Percentiles rank a stretch among this genome's conserved stretches.
These are phyloP conservation scores for Nasonia giraulti DNA, from an alignment of 1,140 invertebrate genomes.

Conservation along the genomic window DNA sequence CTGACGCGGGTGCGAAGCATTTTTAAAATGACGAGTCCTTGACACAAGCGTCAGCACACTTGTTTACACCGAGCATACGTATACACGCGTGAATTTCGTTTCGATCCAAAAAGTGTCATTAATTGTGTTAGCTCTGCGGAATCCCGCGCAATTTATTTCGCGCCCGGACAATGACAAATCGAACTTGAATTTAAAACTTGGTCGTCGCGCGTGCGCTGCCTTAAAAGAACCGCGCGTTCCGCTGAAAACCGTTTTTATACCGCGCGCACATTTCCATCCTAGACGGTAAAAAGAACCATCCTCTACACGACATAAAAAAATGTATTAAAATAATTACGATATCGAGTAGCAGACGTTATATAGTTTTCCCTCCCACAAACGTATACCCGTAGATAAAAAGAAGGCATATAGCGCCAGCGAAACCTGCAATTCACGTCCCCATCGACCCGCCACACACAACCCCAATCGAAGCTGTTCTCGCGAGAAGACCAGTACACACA, in stretches of 20 bases:
- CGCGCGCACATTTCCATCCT: not conserved
- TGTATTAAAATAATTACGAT: not conserved
- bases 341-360: not conserved
- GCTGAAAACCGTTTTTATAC: too few species aligned
- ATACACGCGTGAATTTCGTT: not conserved
- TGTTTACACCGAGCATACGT: not conserved
- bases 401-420: too few species aligned
- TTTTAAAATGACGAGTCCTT: not conserved
- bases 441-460: too few species aligned
- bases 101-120: not conserved
- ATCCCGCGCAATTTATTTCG: not conserved
- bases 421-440: too few species aligned
- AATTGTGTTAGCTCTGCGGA: not conserved
- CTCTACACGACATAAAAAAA: not conserved
- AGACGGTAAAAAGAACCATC: too few species aligned
- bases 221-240: not conserved
- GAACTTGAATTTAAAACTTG: not conserved
- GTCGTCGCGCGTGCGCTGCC: too few species aligned
- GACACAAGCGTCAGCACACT: not conserved
- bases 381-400: too few species aligned
- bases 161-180: not conserved
- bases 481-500: too few species aligned
- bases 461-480: too few species aligned
- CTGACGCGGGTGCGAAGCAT: too few species aligned
- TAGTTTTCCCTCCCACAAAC: too few species aligned